Evolutionary conservation across 2,888 invertebrate genomes (phyloP).

Genomic region (Conistra vaccinii): DNA sequence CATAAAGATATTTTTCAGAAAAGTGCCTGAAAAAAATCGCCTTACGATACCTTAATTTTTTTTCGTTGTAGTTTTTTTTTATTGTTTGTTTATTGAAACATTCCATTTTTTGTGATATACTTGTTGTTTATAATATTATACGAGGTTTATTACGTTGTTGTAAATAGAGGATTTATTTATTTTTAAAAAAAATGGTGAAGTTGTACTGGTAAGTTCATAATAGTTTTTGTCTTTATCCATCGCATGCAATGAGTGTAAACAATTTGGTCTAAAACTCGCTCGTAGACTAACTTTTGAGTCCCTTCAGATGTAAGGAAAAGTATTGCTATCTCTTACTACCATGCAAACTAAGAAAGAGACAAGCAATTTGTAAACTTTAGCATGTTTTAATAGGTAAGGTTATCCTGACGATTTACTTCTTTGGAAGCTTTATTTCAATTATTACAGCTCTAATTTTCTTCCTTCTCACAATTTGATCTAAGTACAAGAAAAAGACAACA

Average conservation of each 20-base stretch:
- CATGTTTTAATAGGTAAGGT: not conserved
- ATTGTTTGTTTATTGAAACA: conserved; percentile 71
- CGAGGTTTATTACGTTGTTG: conserved; percentile 68
- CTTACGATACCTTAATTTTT: conserved; percentile 49
- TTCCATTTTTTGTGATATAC: conserved; percentile 81
- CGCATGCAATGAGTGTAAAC: not conserved
- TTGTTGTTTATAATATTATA: conserved; percentile 67
- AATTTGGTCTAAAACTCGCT: not conserved
- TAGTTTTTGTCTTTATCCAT: not conserved
- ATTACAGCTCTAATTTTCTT: not conserved
- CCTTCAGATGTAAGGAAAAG: not conserved
- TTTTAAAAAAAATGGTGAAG: conserved; percentile 80
- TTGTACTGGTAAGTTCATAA: conserved; percentile 77
- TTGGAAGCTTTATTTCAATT: not conserved
- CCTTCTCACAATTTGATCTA: too few relatives aligned
- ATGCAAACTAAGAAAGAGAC: not conserved
- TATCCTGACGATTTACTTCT: not conserved
- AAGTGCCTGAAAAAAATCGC: conserved; percentile 78
- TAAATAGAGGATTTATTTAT: conserved; percentile 62
- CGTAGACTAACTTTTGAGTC: too few relatives aligned
- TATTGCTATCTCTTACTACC: conserved; percentile 8
- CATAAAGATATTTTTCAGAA: conserved; percentile 78
- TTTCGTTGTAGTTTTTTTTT: conserved; percentile 44
- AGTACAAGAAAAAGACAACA: not conserved
- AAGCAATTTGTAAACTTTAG: not conserved